Conservation (phyloP, 1,140 invertebrate species). For the Papilio helenus region DNA sequence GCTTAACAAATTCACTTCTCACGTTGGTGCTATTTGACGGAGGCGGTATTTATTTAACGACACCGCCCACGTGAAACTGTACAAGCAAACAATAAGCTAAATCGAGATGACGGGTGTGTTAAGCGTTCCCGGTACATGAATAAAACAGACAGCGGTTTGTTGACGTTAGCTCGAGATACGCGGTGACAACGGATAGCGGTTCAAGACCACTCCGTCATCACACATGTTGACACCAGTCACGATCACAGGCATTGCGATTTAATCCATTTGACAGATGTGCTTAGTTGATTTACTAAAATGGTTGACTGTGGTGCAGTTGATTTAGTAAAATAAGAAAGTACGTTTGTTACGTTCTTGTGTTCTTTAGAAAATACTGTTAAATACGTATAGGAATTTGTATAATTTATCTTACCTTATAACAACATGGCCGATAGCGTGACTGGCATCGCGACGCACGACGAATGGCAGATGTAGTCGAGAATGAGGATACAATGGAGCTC, state of each 20-base stretch:
- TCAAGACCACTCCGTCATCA: constrained; percentile 2
- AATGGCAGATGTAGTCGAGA: constrained; percentile 94
- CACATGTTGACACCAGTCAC: constrained; percentile 11
- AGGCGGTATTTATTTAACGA: constrained; percentile 34
- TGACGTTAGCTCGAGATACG: constrained; percentile 26
- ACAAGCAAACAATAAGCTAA: constrained; percentile 29
- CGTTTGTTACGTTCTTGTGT: neutral
- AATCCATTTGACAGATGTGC: neutral
- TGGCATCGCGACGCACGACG: constrained; percentile 88
- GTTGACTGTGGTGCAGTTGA: neutral
- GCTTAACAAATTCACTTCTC: constrained; percentile 36
- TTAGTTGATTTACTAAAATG: constrained; percentile 4
- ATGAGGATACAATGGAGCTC: constrained; percentile 92
- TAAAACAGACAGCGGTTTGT: constrained; percentile 26
- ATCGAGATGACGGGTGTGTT: constrained; percentile 16
- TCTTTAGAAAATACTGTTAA: neutral
- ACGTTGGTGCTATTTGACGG: constrained; percentile 19
- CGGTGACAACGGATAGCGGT: neutral
- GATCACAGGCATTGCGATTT: neutral
- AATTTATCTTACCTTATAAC: constrained; percentile 88
- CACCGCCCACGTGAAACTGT: constrained; percentile 33
- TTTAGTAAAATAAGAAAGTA: no score
- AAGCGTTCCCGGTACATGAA: constrained; percentile 14
- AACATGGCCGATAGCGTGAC: constrained; percentile 88
- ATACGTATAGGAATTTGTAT: neutral